Evolutionary conservation across 1,140 invertebrate species (phyloP).

Genomic region (Lerema accius): DNA sequence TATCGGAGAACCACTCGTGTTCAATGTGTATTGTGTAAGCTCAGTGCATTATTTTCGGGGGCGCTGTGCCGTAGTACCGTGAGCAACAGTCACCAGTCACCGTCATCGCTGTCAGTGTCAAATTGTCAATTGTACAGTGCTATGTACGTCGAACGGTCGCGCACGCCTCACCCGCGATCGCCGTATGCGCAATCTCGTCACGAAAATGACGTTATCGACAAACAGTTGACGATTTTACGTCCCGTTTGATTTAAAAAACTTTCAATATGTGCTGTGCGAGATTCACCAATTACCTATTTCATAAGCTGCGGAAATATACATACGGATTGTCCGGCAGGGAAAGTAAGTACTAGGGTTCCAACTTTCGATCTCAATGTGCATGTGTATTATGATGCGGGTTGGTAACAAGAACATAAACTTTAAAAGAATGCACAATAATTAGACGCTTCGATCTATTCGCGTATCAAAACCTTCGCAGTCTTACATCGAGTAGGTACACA

Average conservation of each 20-base stretch:
- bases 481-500: constrained; percentile 35
- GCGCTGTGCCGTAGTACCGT: constrained; percentile 40
- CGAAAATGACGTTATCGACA: constrained; percentile 65
- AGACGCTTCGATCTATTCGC: constrained; percentile 44
- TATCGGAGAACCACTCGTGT: constrained; percentile 38
- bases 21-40: constrained; percentile 52
- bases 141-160: constrained; percentile 68
- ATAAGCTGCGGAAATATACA: constrained; percentile 76
- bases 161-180: constrained; percentile 48
- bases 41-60: constrained; percentile 58
- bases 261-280: constrained; percentile 73
- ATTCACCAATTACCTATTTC: constrained; percentile 71
- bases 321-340: constrained; percentile 72
- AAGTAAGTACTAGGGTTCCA: constrained; percentile 61
- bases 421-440: constrained; percentile 26
- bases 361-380: neutral
- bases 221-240: constrained; percentile 58
- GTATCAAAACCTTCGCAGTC: constrained; percentile 42
- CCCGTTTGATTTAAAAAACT: constrained; percentile 44
- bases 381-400: constrained; percentile 6
- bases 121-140: constrained; percentile 59
- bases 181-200: constrained; percentile 53
- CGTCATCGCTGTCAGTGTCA: constrained; percentile 19
- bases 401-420: neutral
- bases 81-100: constrained; percentile 31